These are phyloP conservation scores for Nycticebus coucang DNA, from an alignment of 2,113 vertebrate species.

Conservation along the genomic window DNA sequence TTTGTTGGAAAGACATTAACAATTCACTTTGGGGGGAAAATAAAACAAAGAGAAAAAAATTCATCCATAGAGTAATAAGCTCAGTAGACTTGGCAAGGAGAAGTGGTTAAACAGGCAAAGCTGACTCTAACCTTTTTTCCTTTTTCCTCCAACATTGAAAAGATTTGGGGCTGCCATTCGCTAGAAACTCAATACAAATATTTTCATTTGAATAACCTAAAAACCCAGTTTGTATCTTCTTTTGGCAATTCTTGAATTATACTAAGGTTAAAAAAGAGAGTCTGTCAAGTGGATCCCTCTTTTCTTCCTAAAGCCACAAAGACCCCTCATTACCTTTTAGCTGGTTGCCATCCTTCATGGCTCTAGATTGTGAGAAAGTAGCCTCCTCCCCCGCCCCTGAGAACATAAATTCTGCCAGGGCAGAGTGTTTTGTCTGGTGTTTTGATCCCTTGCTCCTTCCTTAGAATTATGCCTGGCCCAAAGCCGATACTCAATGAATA, in stretches of 20 bases:
- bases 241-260: not conserved
- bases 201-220: not conserved
- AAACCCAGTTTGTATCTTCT: not conserved
- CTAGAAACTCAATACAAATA: not conserved
- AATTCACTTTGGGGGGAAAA: not conserved
- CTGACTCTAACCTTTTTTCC: not conserved
- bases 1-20: not conserved
- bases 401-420: not conserved
- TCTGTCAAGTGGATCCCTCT: not conserved
- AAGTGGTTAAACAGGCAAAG: not conserved
- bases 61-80: not conserved
- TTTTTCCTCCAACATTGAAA: slow-evolving; percentile 1
- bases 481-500: not conserved
- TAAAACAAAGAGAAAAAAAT: not conserved
- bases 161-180: not conserved
- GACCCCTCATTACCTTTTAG: not conserved
- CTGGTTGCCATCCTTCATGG: too few species aligned
- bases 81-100: not conserved
- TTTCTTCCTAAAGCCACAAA: not conserved
- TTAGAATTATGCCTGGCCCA: not conserved
- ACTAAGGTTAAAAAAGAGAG: not conserved
- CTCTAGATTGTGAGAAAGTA: not conserved
- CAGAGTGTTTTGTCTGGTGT: not conserved
- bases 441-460: not conserved
- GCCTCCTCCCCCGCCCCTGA: not conserved